phyloP scores from a whole-genome alignment of 2,888 invertebrate genomes.

The Gastrophysa polygoni region DNA sequence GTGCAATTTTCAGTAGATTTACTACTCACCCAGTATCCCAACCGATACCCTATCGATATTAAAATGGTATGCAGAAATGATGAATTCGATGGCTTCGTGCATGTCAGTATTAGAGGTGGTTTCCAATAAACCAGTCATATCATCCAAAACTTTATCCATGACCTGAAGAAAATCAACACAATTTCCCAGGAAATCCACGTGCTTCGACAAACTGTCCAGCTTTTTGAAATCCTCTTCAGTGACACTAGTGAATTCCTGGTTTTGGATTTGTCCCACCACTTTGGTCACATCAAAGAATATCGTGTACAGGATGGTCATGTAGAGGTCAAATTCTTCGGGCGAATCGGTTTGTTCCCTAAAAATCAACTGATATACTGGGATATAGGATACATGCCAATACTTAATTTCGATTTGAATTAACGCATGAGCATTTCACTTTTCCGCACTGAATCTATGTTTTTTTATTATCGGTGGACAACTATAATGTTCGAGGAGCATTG shows the following conservation, averaged over 20 bases:
- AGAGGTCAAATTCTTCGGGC: slow-evolving; percentile 17
- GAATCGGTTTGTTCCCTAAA: neutral
- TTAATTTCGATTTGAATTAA: no score
- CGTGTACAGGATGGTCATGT: slow-evolving; percentile 25
- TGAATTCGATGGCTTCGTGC: slow-evolving; percentile 87
- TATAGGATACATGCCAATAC: no score
- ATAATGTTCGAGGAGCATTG: no score
- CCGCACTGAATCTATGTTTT: no score
- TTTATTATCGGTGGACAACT: no score
- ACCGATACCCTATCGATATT: slow-evolving; percentile 73
- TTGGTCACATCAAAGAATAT: slow-evolving; percentile 27
- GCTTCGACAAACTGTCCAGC: slow-evolving; percentile 55
- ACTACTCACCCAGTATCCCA: slow-evolving; percentile 66
- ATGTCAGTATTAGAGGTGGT: slow-evolving; percentile 80
- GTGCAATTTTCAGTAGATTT: neutral
- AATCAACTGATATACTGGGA: no score
- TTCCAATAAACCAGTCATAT: slow-evolving; percentile 76
- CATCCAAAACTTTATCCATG: slow-evolving; percentile 46
- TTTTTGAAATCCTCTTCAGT: slow-evolving; percentile 53
- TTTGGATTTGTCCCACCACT: slow-evolving; percentile 19
- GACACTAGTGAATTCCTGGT: slow-evolving; percentile 18
- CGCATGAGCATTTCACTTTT: no score
- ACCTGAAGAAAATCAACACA: slow-evolving; percentile 48
- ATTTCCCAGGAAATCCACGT: slow-evolving; percentile 74
- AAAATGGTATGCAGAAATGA: slow-evolving; percentile 80